A percentile compares a stretch with the other conserved stretches of the same genome.
These are phyloP conservation scores for Himalopsyche tibetana DNA, from an alignment of 2,888 invertebrate genomes.

Conservation along the genomic window DNA sequence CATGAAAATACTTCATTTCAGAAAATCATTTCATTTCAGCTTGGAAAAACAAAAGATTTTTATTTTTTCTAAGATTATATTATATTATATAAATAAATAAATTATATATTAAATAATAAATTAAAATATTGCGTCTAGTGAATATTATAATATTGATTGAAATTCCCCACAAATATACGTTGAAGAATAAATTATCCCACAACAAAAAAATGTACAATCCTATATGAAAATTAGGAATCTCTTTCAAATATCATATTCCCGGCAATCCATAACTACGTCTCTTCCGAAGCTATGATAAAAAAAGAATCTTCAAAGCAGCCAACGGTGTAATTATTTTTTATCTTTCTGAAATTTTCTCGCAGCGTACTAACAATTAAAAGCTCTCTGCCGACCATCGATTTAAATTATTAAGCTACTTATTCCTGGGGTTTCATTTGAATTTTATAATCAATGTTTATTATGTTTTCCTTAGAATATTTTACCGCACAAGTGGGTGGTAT, in stretches of 20 bases:
- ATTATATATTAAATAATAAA: too few species aligned
- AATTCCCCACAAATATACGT: too few species aligned
- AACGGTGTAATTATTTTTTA: constrained; percentile 43
- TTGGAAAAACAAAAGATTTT: too few species aligned
- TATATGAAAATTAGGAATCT: neutral
- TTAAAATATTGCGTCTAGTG: too few species aligned
- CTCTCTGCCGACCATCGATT: constrained; percentile 21
- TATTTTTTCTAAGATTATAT: too few species aligned
- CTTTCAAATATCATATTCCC: neutral
- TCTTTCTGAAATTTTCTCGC: constrained; percentile 41
- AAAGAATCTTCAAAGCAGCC: neutral
- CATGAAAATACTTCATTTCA: too few species aligned
- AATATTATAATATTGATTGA: too few species aligned
- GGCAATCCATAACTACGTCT: neutral
- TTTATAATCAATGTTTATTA: constrained; percentile 30
- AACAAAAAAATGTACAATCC: too few species aligned
- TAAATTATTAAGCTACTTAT: constrained; percentile 26
- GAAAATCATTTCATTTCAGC: too few species aligned
- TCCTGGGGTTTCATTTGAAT: constrained; percentile 10
- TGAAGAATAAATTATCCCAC: too few species aligned
- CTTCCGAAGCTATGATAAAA: neutral
- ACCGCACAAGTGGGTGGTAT: neutral
- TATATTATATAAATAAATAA: too few species aligned
- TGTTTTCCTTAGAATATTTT: neutral
- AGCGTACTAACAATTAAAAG: constrained; percentile 31